These are phyloP conservation scores for Cinclus mexicanus DNA, from an alignment of 2,113 vertebrate genomes.

Conservation along the genomic window DNA sequence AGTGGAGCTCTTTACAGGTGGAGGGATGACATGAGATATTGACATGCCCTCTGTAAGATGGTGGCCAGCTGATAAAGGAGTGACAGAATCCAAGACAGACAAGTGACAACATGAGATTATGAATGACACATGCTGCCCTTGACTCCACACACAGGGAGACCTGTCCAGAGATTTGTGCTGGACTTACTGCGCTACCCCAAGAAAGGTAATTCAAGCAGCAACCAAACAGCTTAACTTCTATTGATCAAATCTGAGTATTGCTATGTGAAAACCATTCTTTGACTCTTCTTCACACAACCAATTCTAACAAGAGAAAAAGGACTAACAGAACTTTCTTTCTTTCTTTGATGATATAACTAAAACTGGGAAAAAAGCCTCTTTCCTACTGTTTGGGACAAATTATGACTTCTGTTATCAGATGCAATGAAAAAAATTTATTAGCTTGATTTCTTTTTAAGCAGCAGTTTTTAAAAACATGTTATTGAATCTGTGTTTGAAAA, in stretches of 20 bases:
- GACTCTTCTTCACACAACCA: accelerated
- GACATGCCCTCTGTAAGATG: neutral
- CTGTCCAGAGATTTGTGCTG: accelerated
- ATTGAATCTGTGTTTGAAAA: neutral
- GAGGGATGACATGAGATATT: neutral
- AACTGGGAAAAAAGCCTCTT: neutral
- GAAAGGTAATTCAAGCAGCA: neutral
- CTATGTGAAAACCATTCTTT: neutral
- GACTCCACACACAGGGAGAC: neutral
- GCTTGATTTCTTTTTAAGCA: neutral
- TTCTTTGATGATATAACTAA: neutral
- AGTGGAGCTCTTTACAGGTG: neutral
- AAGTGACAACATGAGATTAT: neutral
- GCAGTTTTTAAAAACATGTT: neutral
- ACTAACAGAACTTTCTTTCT: neutral
- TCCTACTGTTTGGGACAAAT: neutral
- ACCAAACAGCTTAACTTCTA: neutral
- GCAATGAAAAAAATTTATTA: neutral
- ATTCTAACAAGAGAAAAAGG: neutral
- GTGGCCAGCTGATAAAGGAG: neutral
- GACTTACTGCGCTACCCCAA: neutral
- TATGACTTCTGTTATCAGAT: neutral
- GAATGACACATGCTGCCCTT: neutral
- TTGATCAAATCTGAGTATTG: neutral
- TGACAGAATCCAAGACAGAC: neutral